Conservation (phyloP, 2,888 invertebrate species). For the Apodemia mormo region DNA sequence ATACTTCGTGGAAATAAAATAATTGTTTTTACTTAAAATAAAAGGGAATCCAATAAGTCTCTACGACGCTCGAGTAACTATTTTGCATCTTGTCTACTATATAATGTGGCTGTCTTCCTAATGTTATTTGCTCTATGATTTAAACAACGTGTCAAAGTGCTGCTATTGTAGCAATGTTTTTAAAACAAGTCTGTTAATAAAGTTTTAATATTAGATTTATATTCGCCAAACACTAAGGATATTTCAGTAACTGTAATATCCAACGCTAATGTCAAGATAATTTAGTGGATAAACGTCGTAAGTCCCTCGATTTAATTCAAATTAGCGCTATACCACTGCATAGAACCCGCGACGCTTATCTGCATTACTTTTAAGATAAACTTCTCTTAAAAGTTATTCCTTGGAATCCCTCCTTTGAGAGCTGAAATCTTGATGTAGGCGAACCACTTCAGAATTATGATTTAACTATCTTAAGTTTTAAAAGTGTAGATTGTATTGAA, state of each 20-base stretch:
- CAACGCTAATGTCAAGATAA: constrained; percentile 11
- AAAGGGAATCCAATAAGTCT: too few relatives aligned
- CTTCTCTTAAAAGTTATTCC: constrained; percentile 21
- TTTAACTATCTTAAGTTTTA: constrained; percentile 17
- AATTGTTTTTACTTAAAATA: too few relatives aligned
- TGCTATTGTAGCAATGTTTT: too few relatives aligned
- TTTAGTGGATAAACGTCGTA: constrained; percentile 21
- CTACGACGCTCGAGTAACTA: too few relatives aligned
- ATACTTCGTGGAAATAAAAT: too few relatives aligned
- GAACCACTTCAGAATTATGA: constrained; percentile 13
- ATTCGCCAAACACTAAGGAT: neutral
- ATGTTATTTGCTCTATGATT: too few relatives aligned
- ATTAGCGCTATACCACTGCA: constrained; percentile 27
- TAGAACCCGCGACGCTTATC: constrained; percentile 30
- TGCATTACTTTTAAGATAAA: constrained; percentile 27
- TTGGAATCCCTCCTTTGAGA: constrained; percentile 16
- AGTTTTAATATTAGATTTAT: neutral
- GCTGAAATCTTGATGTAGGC: constrained; percentile 16
- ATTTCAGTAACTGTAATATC: neutral
- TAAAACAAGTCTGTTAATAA: neutral
- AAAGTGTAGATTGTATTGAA: neutral
- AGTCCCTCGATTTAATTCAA: constrained; percentile 32
- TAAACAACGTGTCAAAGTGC: too few relatives aligned
- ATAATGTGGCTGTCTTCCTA: too few relatives aligned
- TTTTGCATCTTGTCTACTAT: too few relatives aligned